Evolutionary conservation across 2,113 vertebrate species (phyloP), one percentile per base, ranked within the genome.

Genomic region (Cairina moschata): DNA sequence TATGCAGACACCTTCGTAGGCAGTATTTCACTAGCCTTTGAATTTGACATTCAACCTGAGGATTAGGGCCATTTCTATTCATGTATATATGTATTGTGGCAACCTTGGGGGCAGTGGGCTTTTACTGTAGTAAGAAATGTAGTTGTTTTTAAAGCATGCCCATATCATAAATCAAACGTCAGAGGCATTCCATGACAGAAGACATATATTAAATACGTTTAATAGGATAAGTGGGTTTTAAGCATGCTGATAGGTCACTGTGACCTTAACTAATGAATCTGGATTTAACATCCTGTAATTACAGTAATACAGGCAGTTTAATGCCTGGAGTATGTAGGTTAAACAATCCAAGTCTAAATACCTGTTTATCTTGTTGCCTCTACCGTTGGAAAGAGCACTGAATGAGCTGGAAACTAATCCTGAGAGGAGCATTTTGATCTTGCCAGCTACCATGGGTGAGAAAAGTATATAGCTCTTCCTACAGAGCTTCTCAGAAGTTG

Each of bases 201-300:
- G 81, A 50, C 0, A 11, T 83, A 75, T 75, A 87, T 60, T 93
- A 91, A 76, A 96, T 95, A 88, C 69, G 73, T 89, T 86, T 86
- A 75, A 87, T 65, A 91, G 89, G 73, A 89, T 95, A 92, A 96
- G 90, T 96, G 78, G 68, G 42, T 86, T 97, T 94, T 88, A 93
- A 94, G 82, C 78, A 52, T 40, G 74, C 77, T 93, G 74, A 44
- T 68, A 89, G 96, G 96, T 96, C 94, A 69, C 32, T n/a, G 83
- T 93, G 96, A 97, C 94, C 95, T 80, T 42, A 92, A 83, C 67
- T 95, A 91, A 93, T 93, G 88, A 96, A 91, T 91, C 77, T 78
- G 63, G 50, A 63, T 89, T 88, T 86, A 88, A 74, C 84, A 86
- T 81, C 54, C 60, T 80, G 40, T 74, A 95, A 95, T 89, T 89